These are phyloP conservation scores for Operophtera brumata DNA, from an alignment of 2,888 invertebrate genomes.

Conservation along the genomic window DNA sequence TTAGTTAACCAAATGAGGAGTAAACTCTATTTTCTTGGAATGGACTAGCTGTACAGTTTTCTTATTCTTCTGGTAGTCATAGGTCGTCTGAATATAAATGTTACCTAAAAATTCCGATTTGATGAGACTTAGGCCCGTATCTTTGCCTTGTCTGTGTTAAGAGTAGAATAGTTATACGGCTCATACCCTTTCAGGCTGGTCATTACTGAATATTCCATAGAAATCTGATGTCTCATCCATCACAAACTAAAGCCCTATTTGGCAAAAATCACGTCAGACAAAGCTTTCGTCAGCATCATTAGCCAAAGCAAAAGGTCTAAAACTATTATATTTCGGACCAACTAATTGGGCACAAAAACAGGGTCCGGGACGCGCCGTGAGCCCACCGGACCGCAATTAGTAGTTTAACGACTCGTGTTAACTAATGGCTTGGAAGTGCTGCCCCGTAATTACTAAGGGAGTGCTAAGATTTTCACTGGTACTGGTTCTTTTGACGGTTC, in stretches of 20 bases:
- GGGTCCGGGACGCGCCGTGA: constrained; percentile 34
- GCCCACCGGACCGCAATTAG: constrained; percentile 65
- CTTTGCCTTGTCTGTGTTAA: too few species aligned
- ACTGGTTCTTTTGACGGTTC: constrained; percentile 20
- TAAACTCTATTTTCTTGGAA: too few species aligned
- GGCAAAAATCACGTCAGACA: constrained; percentile 18
- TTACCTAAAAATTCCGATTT: too few species aligned
- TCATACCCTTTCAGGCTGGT: too few species aligned
- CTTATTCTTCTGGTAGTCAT: too few species aligned
- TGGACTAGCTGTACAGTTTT: too few species aligned
- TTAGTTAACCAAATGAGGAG: too few species aligned
- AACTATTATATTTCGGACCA: constrained; percentile 39
- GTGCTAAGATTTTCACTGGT: constrained; percentile 29
- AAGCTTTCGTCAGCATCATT: constrained; percentile 35
- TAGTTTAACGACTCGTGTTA: constrained; percentile 55
- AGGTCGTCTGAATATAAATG: too few species aligned
- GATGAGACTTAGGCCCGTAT: too few species aligned
- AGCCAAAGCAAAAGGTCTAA: constrained; percentile 34
- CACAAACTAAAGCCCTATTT: neutral
- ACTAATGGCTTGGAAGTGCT: constrained; percentile 68
- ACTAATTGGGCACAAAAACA: constrained; percentile 64
- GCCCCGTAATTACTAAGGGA: constrained; percentile 54
- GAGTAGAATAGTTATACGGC: too few species aligned
- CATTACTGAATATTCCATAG: too few species aligned
- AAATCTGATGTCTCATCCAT: constrained; percentile 1